Conservation (phyloP, 2,888 invertebrate species). For the Opisthograptis luteolata region DNA sequence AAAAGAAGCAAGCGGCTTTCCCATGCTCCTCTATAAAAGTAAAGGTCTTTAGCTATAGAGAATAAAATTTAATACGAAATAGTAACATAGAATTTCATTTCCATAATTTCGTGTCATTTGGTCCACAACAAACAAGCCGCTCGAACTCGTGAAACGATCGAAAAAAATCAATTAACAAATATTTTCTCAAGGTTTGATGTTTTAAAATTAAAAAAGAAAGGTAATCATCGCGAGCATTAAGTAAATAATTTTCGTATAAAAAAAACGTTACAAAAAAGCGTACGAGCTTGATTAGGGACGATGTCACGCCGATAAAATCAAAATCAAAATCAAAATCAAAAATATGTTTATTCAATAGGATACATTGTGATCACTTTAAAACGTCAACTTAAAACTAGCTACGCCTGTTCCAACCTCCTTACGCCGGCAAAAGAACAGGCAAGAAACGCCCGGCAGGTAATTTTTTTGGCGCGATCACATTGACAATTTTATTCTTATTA, state of each 20-base stretch:
- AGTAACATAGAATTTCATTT: constrained; percentile 5
- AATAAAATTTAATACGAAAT: neutral
- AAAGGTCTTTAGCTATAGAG: too few relatives aligned
- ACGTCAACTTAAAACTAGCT: too few relatives aligned
- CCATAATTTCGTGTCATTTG: constrained; percentile 27
- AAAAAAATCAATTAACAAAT: constrained; percentile 67
- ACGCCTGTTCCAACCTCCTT: too few relatives aligned
- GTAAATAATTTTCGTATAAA: constrained; percentile 40
- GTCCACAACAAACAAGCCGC: constrained; percentile 22
- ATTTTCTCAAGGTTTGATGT: constrained; percentile 51
- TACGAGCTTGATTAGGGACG: constrained; percentile 75
- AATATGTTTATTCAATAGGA: too few relatives aligned
- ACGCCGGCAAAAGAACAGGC: too few relatives aligned
- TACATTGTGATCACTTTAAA: too few relatives aligned
- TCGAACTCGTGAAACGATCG: constrained; percentile 51
- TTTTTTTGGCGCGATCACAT: too few relatives aligned
- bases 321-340: too few relatives aligned
- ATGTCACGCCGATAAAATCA: constrained; percentile 85
- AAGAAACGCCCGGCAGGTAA: too few relatives aligned
- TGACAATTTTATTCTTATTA: too few relatives aligned
- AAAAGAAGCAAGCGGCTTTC: too few relatives aligned
- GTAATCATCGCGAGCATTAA: constrained; percentile 60
- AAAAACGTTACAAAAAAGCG: constrained; percentile 60
- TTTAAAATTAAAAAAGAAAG: constrained; percentile 70
- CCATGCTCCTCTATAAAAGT: too few relatives aligned